Percentiles rank a stretch among this genome's conserved stretches.
phyloP scores from a whole-genome alignment of 2,113 vertebrate species.

The Malaclemys terrapin region DNA sequence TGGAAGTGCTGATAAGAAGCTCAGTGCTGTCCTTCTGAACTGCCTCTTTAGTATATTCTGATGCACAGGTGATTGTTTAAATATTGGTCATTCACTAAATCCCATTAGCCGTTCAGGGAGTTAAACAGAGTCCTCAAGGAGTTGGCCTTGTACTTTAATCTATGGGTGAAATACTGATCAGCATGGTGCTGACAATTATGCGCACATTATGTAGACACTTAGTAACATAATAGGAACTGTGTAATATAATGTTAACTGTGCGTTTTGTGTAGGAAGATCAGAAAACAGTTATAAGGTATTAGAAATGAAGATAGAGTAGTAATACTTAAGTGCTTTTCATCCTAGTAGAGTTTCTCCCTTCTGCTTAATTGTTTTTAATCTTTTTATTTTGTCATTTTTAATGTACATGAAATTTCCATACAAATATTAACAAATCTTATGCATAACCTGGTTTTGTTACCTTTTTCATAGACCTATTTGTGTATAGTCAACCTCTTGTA shows the following conservation, averaged over 20 bases:
- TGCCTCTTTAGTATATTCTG: not conserved
- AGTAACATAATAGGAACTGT: not conserved
- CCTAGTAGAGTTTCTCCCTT: not conserved
- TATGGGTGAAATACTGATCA: not conserved
- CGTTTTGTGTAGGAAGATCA: not conserved
- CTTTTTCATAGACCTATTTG: too few species aligned
- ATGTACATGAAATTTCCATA: not conserved
- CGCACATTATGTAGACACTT: not conserved
- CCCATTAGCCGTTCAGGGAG: not conserved
- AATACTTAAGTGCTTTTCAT: not conserved
- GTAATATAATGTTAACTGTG: not conserved
- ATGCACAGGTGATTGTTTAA: not conserved
- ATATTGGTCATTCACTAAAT: accelerated
- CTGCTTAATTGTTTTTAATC: not conserved
- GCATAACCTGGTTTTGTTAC: too few species aligned
- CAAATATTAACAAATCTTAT: not conserved
- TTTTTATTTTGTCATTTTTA: not conserved
- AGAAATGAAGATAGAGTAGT: not conserved
- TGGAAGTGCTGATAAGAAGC: slow-evolving; percentile 15
- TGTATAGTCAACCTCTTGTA: not conserved
- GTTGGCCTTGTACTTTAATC: not conserved
- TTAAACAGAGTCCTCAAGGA: not conserved
- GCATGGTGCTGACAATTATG: not conserved
- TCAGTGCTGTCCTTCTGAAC: not conserved
- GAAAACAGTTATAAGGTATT: not conserved